Evolutionary conservation across 2,888 invertebrate species (phyloP).

Genomic region (Stenurella melanura): DNA sequence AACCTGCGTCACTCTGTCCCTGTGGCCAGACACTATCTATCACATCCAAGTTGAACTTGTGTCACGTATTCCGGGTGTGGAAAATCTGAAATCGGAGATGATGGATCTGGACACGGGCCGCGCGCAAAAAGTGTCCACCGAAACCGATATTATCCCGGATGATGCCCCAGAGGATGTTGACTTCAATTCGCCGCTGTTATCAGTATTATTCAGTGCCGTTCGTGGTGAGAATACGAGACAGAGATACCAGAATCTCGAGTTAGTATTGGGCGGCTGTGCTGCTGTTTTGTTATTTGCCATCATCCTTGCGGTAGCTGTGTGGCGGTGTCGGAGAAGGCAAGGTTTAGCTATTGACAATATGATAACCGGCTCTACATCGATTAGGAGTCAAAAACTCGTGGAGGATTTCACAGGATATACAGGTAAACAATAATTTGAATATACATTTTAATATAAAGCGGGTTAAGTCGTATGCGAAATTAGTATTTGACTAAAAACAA

Average conservation of each 20-base stretch:
- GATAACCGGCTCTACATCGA: conserved; percentile 78
- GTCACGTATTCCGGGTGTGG: conserved; percentile 78
- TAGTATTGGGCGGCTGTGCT: conserved; percentile 78
- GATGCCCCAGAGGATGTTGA: conserved; percentile 71
- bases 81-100: conserved; percentile 79
- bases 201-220: conserved; percentile 79
- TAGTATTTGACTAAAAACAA: too few species aligned
- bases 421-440: conserved; percentile 54
- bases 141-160: conserved; percentile 77
- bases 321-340: conserved; percentile 78
- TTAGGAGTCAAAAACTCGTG: conserved; percentile 78
- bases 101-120: conserved; percentile 80
- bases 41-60: conserved; percentile 86
- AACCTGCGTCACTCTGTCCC: conserved; percentile 84
- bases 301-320: conserved; percentile 75
- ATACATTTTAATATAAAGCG: not conserved
- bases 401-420: conserved; percentile 75
- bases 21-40: conserved; percentile 88
- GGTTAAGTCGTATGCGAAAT: not conserved
- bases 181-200: conserved; percentile 75
- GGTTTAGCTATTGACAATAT: conserved; percentile 75
- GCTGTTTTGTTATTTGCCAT: conserved; percentile 74
- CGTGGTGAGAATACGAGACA: conserved; percentile 77
- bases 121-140: conserved; percentile 80
- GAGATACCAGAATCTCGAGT: conserved; percentile 76